phyloP scores from a whole-genome alignment of 2,797 vertebrate genomes.

The Momotus momota region DNA sequence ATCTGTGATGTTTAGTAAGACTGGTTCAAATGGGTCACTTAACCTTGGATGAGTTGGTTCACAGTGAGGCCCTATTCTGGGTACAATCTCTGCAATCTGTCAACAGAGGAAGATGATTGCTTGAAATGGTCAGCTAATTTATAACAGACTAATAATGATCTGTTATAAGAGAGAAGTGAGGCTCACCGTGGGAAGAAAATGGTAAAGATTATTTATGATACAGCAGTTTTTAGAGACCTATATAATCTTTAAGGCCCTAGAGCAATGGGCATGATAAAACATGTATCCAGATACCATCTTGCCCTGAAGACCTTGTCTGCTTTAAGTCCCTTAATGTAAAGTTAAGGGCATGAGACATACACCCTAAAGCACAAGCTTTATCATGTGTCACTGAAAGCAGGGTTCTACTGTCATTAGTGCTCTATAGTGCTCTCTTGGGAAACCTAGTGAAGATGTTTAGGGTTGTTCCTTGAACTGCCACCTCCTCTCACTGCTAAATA shows the following conservation, averaged over 20 bases:
- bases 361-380: background rate
- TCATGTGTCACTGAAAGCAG: background rate
- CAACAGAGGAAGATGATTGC: background rate
- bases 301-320: background rate
- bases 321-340: background rate
- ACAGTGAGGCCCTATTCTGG: background rate
- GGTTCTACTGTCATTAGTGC: background rate
- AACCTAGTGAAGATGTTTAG: background rate
- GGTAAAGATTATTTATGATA: background rate
- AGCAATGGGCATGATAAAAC: background rate
- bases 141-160: background rate
- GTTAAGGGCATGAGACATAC: background rate
- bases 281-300: background rate
- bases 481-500: background rate
- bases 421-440: background rate
- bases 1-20: background rate
- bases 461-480: background rate
- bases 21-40: background rate
- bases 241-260: background rate
- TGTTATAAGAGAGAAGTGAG: background rate
- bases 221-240: background rate
- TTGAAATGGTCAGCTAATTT: background rate
- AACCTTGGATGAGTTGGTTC: background rate
- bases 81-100: background rate
- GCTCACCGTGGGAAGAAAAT: background rate